Conservation (phyloP, 2,113 vertebrate genomes). For the Globicephala melas region DNA sequence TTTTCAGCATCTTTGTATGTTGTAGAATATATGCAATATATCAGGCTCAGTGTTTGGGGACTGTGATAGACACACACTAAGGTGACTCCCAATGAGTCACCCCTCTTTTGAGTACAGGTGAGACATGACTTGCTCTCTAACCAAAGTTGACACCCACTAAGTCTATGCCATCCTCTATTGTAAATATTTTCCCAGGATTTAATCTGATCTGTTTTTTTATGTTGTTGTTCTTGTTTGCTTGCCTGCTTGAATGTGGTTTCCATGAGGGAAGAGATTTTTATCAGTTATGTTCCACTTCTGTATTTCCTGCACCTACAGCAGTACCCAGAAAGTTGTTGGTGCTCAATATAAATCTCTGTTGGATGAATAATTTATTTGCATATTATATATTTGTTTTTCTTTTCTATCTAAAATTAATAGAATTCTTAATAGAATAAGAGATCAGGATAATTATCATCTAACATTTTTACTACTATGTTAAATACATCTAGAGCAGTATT, state of each 20-base stretch:
- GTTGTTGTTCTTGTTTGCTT: background rate
- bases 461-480: background rate
- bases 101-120: background rate
- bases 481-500: background rate
- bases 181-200: slow-evolving; percentile 26
- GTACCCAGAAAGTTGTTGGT: background rate
- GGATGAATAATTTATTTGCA: slow-evolving; percentile 7
- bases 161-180: background rate
- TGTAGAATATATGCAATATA: slow-evolving; percentile 27
- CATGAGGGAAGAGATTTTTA: background rate
- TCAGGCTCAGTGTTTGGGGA: background rate
- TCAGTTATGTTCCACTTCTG: background rate
- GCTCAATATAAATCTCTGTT: background rate
- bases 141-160: background rate
- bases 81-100: background rate
- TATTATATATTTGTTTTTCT: background rate
- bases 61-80: background rate
- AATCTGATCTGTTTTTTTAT: slow-evolving; percentile 26
- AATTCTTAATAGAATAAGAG: background rate
- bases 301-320: background rate
- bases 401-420: background rate
- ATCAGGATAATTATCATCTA: background rate
- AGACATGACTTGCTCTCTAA: background rate
- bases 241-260: background rate
- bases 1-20: background rate